phyloP scores from a whole-genome alignment of 2,113 vertebrate genomes.

The Scomber japonicus region DNA sequence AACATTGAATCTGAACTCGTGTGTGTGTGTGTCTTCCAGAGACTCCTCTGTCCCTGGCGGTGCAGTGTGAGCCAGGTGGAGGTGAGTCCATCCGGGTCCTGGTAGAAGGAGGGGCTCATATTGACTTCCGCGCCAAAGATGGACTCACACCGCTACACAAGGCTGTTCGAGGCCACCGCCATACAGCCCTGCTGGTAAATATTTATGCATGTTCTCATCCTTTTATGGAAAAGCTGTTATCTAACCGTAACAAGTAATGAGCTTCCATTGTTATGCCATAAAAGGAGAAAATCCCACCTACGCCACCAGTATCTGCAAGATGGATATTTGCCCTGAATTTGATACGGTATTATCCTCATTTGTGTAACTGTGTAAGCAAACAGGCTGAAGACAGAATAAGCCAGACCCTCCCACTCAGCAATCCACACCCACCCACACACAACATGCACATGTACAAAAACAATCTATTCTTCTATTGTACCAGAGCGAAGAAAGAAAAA shows the following conservation, averaged over 20 bases:
- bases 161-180: constrained; percentile 91
- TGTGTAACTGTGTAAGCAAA: constrained; percentile 36
- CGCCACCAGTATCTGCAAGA: not conserved
- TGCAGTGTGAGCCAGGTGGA: constrained; percentile 90
- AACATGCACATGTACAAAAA: constrained; percentile 27
- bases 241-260: not conserved
- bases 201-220: not conserved
- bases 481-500: not conserved
- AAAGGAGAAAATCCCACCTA: not conserved
- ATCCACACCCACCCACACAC: constrained; percentile 43
- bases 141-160: constrained; percentile 94
- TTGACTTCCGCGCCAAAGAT: constrained; percentile 93
- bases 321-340: constrained; percentile 25
- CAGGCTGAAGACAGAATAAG: constrained; percentile 24
- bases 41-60: constrained; percentile 91
- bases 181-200: constrained; percentile 91
- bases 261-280: not conserved
- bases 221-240: not conserved
- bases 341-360: constrained; percentile 25
- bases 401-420: constrained; percentile 24
- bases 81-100: constrained; percentile 91
- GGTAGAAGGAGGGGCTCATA: constrained; percentile 92
- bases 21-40: constrained; percentile 80
- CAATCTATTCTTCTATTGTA: constrained; percentile 11
- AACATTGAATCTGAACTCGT: constrained; percentile 13